Conservation (phyloP, 35 echinoderm and acorn worm species). For the Nesometra sesokonis region DNA sequence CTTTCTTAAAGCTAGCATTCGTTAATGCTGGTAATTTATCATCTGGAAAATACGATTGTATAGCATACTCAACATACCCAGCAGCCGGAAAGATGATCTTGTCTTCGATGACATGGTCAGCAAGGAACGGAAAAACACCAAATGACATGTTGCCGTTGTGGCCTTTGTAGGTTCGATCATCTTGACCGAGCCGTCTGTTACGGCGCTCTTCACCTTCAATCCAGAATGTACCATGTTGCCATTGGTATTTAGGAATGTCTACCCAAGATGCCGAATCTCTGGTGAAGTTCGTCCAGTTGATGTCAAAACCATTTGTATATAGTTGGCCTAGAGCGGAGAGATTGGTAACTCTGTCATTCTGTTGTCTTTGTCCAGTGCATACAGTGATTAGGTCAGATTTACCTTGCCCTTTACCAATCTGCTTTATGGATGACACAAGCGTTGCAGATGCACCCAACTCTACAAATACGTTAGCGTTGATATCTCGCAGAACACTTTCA, state of each 20-base stretch:
- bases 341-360: slow-evolving; percentile 42
- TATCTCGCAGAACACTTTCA: slow-evolving; percentile 43
- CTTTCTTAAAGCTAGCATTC: slow-evolving; percentile 30
- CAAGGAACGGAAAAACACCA: slow-evolving; percentile 58
- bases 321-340: slow-evolving; percentile 44
- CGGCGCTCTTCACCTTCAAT: slow-evolving; percentile 54
- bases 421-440: slow-evolving; percentile 50
- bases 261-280: slow-evolving; percentile 26
- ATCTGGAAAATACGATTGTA: slow-evolving; percentile 21
- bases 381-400: slow-evolving; percentile 32
- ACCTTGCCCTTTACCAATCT: slow-evolving; percentile 48
- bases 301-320: slow-evolving; percentile 30
- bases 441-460: slow-evolving; percentile 69
- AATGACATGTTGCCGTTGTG: slow-evolving; percentile 55
- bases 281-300: slow-evolving; percentile 76
- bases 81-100: slow-evolving; percentile 49
- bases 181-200: slow-evolving; percentile 65
- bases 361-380: slow-evolving; percentile 37
- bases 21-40: slow-evolving; percentile 20
- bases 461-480: slow-evolving; percentile 45
- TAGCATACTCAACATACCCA: slow-evolving; percentile 44
- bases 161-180: slow-evolving; percentile 72
- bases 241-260: slow-evolving; percentile 66
- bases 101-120: slow-evolving; percentile 38
- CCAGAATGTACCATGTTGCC: slow-evolving; percentile 59